Conservation (phyloP, 2,113 vertebrate species). For the Philantomba maxwellii region DNA sequence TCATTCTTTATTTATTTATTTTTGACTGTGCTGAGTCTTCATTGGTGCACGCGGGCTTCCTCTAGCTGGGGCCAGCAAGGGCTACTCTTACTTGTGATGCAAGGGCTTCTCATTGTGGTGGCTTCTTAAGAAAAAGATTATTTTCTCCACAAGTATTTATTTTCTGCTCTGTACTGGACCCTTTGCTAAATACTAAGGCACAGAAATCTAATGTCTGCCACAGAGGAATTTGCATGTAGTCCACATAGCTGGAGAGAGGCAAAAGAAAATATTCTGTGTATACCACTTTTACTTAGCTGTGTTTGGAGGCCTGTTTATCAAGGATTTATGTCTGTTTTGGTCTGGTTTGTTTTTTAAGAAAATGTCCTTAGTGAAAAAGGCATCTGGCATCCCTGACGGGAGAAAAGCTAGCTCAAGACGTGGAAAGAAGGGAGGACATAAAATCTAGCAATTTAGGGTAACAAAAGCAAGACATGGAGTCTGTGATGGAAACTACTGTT, state of each 20-base stretch:
- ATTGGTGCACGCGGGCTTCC: fast-evolving
- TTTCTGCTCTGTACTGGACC: not conserved
- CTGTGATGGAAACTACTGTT: not conserved
- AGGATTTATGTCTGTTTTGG: not conserved
- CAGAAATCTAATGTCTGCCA: not conserved
- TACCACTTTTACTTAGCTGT: not conserved
- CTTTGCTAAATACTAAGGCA: not conserved
- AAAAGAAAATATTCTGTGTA: not conserved
- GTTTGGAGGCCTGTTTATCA: not conserved
- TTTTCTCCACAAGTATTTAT: not conserved
- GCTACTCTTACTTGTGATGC: not conserved
- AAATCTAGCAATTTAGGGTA: not conserved
- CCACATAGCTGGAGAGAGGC: not conserved
- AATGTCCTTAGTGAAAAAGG: not conserved
- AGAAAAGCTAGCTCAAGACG: not conserved
- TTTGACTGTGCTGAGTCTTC: not conserved
- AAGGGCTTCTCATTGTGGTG: not conserved
- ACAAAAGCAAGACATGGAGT: not conserved
- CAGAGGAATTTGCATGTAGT: not conserved
- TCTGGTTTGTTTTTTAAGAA: not conserved
- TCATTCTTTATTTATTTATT: not conserved
- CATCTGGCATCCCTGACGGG: not conserved
- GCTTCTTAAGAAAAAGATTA: not conserved
- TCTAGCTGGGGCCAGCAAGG: not conserved
- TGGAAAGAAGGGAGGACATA: not conserved